Evolutionary conservation across 2,113 vertebrate genomes (phyloP).

Genomic region (Ancistrus triradiatus): DNA sequence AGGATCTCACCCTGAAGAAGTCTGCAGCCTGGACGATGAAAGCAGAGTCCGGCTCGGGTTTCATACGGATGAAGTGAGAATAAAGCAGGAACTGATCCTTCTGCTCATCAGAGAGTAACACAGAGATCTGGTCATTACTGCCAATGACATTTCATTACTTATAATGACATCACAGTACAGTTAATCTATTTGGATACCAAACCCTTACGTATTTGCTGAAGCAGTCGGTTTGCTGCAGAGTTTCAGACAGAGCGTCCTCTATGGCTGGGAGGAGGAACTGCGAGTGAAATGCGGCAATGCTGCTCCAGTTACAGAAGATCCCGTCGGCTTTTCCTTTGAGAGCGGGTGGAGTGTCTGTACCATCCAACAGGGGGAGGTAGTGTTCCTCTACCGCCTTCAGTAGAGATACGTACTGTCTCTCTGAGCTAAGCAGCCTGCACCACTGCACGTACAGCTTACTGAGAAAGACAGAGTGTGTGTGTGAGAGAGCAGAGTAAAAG

Average conservation of each 20-base stretch:
- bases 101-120: conserved; percentile 50
- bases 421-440: conserved; percentile 76
- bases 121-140: neutral
- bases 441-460: conserved; percentile 80
- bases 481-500: neutral
- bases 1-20: conserved; percentile 72
- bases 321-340: conserved; percentile 66
- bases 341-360: conserved; percentile 64
- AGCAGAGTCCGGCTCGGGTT: conserved; percentile 72
- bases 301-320: conserved; percentile 70
- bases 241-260: conserved; percentile 77
- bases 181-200: neutral
- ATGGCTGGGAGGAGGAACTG: conserved; percentile 78
- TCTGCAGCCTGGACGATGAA: conserved; percentile 67
- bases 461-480: too few relatives aligned
- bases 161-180: neutral
- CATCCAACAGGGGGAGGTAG: conserved; percentile 63
- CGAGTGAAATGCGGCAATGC: conserved; percentile 75
- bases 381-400: conserved; percentile 71
- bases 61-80: conserved; percentile 79
- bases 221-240: conserved; percentile 78
- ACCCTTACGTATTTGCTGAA: conserved; percentile 82
- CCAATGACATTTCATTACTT: neutral
- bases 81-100: conserved; percentile 81
- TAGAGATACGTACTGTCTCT: conserved; percentile 76